Evolutionary conservation across 92 coral and sea anemone genomes (phyloP).

Genomic region (Virgularia gustaviana): DNA sequence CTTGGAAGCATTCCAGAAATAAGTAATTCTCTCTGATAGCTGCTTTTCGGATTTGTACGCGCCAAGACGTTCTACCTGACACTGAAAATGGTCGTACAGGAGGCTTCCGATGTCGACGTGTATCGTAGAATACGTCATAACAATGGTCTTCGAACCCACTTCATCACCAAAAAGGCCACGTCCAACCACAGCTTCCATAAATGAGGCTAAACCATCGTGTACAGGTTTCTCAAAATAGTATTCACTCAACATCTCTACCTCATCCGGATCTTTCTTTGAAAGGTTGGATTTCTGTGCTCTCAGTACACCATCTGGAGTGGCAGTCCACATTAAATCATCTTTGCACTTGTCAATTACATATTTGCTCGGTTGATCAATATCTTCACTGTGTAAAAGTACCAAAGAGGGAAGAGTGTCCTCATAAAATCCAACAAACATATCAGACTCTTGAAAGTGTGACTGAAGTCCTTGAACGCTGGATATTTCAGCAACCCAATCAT

Average conservation of each 20-base stretch:
- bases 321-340: constrained; percentile 71
- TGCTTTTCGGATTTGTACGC: constrained; percentile 87
- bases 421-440: constrained; percentile 86
- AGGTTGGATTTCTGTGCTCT: constrained; percentile 59
- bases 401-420: constrained; percentile 87
- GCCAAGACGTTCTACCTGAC: constrained; percentile 75
- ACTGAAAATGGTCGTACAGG: constrained; percentile 51
- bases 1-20: constrained; percentile 64
- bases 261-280: constrained; percentile 43
- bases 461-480: constrained; percentile 58
- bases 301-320: constrained; percentile 90
- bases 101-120: constrained; percentile 58
- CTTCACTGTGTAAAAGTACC: constrained; percentile 66
- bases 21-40: constrained; percentile 60
- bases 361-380: constrained; percentile 19
- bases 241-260: constrained; percentile 50
- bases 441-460: constrained; percentile 63
- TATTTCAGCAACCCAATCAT: constrained; percentile 60
- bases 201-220: constrained; percentile 66
- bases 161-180: neutral
- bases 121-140: constrained; percentile 79
- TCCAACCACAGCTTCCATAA: constrained; percentile 34
- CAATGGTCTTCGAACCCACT: constrained; percentile 42
- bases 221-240: constrained; percentile 65
- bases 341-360: constrained; percentile 68